These are phyloP conservation scores for Oligia fasciuncula DNA, from an alignment of 2,888 invertebrate species.

Conservation along the genomic window DNA sequence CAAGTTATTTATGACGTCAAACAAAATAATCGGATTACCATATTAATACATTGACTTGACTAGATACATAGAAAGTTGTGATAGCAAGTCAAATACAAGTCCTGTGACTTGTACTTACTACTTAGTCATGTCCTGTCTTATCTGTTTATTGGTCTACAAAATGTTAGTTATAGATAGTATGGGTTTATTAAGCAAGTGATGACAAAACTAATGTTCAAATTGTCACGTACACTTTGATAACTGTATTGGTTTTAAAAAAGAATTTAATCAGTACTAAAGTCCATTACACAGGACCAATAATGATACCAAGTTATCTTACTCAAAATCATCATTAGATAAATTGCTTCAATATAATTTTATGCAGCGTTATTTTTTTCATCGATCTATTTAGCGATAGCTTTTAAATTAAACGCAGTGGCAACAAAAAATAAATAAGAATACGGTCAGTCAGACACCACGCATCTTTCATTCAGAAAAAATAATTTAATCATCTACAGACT, in stretches of 20 bases:
- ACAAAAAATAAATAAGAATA: slow-evolving; percentile 23
- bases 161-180: slow-evolving; percentile 21
- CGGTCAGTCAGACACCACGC: neutral
- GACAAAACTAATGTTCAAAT: slow-evolving; percentile 2
- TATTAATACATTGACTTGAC: slow-evolving; percentile 18
- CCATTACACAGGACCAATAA: slow-evolving; percentile 5
- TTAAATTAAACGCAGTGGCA: slow-evolving; percentile 11
- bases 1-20: neutral
- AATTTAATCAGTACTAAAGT: neutral
- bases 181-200: slow-evolving; percentile 23
- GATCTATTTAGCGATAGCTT: slow-evolving; percentile 17
- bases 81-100: slow-evolving; percentile 16
- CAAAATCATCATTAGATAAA: slow-evolving; percentile 15
- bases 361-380: neutral
- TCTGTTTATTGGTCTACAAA: slow-evolving; percentile 42
- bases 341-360: neutral
- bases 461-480: slow-evolving; percentile 29
- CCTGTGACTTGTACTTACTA: too few species aligned
- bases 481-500: slow-evolving; percentile 12
- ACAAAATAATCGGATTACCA: slow-evolving; percentile 2
- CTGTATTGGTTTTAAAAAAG: slow-evolving; percentile 16
- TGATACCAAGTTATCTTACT: neutral
- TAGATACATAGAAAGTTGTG: slow-evolving; percentile 22
- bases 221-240: slow-evolving; percentile 33
- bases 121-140: slow-evolving; percentile 16